phyloP scores from a whole-genome alignment of 1,140 invertebrate species.

The Manduca sexta region DNA sequence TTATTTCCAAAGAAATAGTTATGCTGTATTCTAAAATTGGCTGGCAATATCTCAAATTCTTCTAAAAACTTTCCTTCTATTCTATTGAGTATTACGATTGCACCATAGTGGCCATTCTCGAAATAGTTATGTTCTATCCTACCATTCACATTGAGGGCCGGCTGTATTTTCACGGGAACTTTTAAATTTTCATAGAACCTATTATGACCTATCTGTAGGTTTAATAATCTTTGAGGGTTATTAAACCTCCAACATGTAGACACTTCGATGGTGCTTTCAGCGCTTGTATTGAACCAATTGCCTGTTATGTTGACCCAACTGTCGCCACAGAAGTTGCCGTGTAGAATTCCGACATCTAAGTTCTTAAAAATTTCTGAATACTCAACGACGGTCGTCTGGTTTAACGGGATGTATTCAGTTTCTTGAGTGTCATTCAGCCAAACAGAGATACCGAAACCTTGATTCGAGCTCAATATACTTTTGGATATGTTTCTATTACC shows the following conservation, averaged over 20 bases:
- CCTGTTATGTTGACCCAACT: constrained; percentile 90
- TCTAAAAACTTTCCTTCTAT: constrained; percentile 81
- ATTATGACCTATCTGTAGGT: constrained; percentile 90
- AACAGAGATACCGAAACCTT: constrained; percentile 87
- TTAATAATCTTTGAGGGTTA: constrained; percentile 72
- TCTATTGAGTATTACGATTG: constrained; percentile 90
- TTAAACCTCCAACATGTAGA: constrained; percentile 82
- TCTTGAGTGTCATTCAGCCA: constrained; percentile 93
- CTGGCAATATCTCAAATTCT: constrained; percentile 79
- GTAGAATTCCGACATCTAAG: constrained; percentile 86
- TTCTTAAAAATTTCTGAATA: constrained; percentile 91
- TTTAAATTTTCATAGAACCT: constrained; percentile 84
- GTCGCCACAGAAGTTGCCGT: constrained; percentile 84
- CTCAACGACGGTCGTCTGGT: constrained; percentile 89
- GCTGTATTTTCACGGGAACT: constrained; percentile 85
- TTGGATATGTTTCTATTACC: constrained; percentile 91
- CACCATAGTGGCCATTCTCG: constrained; percentile 85
- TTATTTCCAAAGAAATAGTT: constrained; percentile 92
- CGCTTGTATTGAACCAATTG: constrained; percentile 86
- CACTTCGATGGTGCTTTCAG: constrained; percentile 84
- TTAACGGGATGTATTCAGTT: constrained; percentile 83
- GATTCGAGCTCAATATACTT: constrained; percentile 85
- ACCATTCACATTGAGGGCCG: constrained; percentile 87
- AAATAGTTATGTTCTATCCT: constrained; percentile 93
- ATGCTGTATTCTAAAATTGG: constrained; percentile 84